A percentile compares a stretch with the other conserved stretches of the same genome.
phyloP scores from a whole-genome alignment of 2,888 invertebrate species.

The Dasypogon diadema region DNA sequence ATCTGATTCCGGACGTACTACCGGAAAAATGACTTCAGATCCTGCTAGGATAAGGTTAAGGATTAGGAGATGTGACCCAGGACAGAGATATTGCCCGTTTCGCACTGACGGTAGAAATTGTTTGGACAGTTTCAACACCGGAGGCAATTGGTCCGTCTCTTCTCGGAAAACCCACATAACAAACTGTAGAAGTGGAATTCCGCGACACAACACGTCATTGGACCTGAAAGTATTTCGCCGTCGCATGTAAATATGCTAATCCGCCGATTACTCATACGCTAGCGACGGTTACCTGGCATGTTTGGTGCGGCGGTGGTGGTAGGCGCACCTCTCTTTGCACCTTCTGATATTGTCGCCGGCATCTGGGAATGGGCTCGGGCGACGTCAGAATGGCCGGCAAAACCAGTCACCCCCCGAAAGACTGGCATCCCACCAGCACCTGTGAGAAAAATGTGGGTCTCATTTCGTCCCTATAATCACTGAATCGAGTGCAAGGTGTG shows the following conservation, averaged over 20 bases:
- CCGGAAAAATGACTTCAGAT: background rate
- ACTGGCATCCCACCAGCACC: conserved; percentile 18
- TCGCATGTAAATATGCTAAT: conserved; percentile 50
- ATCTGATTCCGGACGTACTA: background rate
- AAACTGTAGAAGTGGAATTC: conserved; percentile 42
- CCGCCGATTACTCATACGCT: conserved; percentile 50
- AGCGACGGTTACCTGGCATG: conserved; percentile 27
- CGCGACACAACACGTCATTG: conserved; percentile 50
- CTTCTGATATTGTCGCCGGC: conserved; percentile 41
- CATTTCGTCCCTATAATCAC: background rate
- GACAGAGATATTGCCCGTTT: background rate
- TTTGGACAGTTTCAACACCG: background rate
- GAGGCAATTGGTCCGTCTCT: conserved; percentile 18
- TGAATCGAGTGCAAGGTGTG: conserved; percentile 19
- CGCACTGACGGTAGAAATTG: background rate
- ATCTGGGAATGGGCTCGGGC: conserved; percentile 21
- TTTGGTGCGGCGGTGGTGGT: conserved; percentile 10
- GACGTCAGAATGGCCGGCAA: conserved; percentile 35
- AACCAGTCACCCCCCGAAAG: background rate
- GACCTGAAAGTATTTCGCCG: conserved; percentile 50
- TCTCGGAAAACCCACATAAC: conserved; percentile 29
- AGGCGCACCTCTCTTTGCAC: conserved; percentile 47
- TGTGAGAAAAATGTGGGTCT: conserved; percentile 43
- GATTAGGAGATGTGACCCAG: background rate
- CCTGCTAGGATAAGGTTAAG: too few species aligned